Base-by-base conservation (phyloP, 2,113 vertebrate genomes). In the Rattus norvegicus region DNA sequence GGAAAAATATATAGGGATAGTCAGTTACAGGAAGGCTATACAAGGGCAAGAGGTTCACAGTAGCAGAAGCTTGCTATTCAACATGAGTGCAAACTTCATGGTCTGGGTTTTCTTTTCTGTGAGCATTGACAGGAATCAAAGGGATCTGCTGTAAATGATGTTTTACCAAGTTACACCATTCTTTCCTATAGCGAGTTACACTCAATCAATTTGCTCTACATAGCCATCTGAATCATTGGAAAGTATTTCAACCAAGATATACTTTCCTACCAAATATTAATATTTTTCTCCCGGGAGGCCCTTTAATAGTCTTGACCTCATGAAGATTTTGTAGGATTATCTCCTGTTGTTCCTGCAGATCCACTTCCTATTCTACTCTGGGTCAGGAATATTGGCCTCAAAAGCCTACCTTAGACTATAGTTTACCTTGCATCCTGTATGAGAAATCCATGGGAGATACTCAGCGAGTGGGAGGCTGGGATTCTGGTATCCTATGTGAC, bases 131-230 rank as follows among this genome's bases (percentile, higher is more conserved):
- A 67, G 63, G 26, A 87, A 63, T 30, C 4, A 67, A 16, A 47
- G 30, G 1, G 11, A 20, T 9, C 24, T 0, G 5, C 28, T 9
- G 1, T 7, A 61, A 12, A 7, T 61, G 47, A 9, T 36, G 5
- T 3, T 77, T 43, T 52, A 54, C 8, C 56, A 14, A 17, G 36
- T 56, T 93, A 43, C 72, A 13, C 52, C 81, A 4, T 14, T 28
- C 28, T 84, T 85, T n/a, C 16, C 63, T 92, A 6, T 24, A 43
- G 12, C 61, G 3, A 67, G 26, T 10, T 7, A n/a, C 11, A 26
- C 33, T 91, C 65, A 8, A 19, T 39, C 49, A 65, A 5, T 19
- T 77, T 72, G 22, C 22, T 65, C 43, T 70, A 11, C 39, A 13
- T 65, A 47, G 11, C 79, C 91, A 43, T 20, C 30, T 73, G 22